Evolutionary conservation across 2,113 vertebrate genomes (phyloP), one percentile per base, ranked within the genome.

Genomic region (Sander lucioperca): DNA sequence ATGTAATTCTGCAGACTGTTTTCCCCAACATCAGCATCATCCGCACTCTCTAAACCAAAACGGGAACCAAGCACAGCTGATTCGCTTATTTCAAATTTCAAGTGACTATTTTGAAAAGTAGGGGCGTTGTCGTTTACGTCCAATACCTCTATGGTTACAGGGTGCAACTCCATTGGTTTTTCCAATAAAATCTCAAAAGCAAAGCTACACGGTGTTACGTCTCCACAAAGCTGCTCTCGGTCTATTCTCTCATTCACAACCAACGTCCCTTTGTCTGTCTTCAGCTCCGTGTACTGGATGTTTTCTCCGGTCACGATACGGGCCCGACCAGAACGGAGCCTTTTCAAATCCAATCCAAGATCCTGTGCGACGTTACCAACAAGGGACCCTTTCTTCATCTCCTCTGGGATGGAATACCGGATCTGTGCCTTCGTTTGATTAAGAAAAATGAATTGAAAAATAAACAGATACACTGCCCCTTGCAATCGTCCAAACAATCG

Each of bases 1-100:
- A 94, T 79, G 47, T 97, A 96, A 14, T 79, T 89, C 25, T 96
- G 94, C 8, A 96, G 58, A 6, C 91, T 93, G 23, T 97, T 96
- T 9, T 30, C 68, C 0, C 95, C 95, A 5, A 96, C 93, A 80
- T 97, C 95, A 5, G 89, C 75, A 79, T 96, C 95, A 4, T 88
- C 84, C 10, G 95, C 96, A 5, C 92, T 89, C 0, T 86, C 90
- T 6, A 95, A 23, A 43, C 62, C 58, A 83, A 94, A 94, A 71
- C 87, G 91, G 3, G 92, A 91, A 18, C 88, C 91, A 0, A 86
- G 58, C 1, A 23, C 63, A 33, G 87, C 84, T 0, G 88, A 93
- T 76, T 94, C 93, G 51, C 92, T 92, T 23, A 95, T 94, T 72
- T 94, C 90, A 63, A 94, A 92, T 67, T 83, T 76, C 7, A 93